Evolutionary conservation across 2,888 invertebrate species (phyloP).

Genomic region (Ptilodon capucinus): DNA sequence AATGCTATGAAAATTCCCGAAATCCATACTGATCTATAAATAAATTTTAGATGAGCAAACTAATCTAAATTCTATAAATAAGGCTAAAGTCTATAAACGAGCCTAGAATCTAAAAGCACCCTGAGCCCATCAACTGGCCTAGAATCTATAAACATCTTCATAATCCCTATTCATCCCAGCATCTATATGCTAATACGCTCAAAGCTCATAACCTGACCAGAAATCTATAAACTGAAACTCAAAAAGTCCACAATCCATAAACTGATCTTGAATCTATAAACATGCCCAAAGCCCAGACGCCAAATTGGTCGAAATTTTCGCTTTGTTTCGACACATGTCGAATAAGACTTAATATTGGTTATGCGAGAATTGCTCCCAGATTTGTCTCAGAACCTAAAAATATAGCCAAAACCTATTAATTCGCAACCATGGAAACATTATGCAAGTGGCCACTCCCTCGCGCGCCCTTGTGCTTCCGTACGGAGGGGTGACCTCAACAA

Average conservation of each 20-base stretch:
- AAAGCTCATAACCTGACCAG: neutral
- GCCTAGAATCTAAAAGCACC: neutral
- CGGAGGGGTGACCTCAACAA: conserved; percentile 10
- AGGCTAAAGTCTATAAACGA: neutral
- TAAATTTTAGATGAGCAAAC: too few species aligned
- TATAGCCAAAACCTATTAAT: neutral
- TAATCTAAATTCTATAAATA: neutral
- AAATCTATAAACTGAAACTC: too few species aligned
- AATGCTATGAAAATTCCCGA: too few species aligned
- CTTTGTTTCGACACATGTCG: too few species aligned
- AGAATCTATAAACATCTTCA: neutral
- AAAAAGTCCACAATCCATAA: too few species aligned
- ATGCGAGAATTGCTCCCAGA: too few species aligned
- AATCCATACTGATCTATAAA: too few species aligned
- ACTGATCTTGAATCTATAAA: neutral
- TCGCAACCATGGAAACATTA: conserved; percentile 2
- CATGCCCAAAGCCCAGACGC: too few species aligned
- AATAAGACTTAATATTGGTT: too few species aligned
- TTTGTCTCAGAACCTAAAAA: neutral
- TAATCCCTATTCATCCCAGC: too few species aligned
- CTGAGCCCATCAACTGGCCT: neutral
- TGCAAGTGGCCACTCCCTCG: conserved; percentile 13
- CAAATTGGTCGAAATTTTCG: too few species aligned
- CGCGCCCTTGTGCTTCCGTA: conserved; percentile 22
- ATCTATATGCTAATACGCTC: neutral